These are phyloP conservation scores for Nycticryphes semicollaris DNA, from an alignment of 2,113 vertebrate species.

Conservation along the genomic window DNA sequence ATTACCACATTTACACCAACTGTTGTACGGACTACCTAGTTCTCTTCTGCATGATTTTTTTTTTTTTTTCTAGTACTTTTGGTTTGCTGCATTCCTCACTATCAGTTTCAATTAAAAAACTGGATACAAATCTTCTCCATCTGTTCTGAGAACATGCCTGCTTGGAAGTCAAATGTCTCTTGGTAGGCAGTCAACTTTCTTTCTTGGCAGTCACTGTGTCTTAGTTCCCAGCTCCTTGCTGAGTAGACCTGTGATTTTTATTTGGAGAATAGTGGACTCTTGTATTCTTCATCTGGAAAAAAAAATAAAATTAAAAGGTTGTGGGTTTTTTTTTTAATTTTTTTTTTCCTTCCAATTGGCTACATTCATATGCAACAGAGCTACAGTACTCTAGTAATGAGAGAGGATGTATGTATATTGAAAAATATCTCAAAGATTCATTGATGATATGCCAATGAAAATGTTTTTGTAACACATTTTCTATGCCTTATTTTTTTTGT, in stretches of 20 bases:
- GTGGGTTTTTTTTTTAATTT: too few species aligned
- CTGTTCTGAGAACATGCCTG: neutral
- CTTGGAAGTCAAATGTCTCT: neutral
- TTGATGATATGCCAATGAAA: neutral
- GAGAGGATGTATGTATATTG: neutral
- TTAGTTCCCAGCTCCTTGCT: neutral
- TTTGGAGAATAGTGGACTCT: neutral
- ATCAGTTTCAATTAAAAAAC: neutral
- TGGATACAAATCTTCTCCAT: neutral
- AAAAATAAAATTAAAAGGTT: too few species aligned
- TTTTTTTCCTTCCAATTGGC: neutral
- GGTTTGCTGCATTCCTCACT: neutral
- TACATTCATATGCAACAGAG: neutral
- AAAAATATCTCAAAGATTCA: neutral
- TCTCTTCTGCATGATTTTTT: neutral
- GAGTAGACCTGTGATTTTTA: neutral
- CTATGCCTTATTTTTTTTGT: neutral
- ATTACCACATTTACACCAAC: neutral
- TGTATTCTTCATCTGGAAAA: neutral
- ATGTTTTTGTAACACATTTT: neutral
- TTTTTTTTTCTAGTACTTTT: neutral
- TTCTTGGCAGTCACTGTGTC: neutral
- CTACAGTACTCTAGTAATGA: neutral
- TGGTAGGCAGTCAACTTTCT: neutral
- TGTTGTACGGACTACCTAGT: neutral